phyloP scores from a whole-genome alignment of 2,888 invertebrate species.

The Loripinus fragilis region DNA sequence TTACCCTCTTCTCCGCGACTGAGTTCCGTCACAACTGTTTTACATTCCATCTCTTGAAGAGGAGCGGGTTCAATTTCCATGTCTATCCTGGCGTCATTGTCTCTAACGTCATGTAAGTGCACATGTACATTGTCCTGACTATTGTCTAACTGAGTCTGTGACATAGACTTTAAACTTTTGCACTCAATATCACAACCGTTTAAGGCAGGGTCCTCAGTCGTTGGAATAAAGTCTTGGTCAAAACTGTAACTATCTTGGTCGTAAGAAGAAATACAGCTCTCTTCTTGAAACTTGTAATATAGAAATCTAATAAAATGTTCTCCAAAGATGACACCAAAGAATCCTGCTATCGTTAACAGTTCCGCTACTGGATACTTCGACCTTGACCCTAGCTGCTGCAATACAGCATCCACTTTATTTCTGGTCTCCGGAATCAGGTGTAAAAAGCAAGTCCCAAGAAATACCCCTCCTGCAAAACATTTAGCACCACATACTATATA shows the following conservation, averaged over 20 bases:
- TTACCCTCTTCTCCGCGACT: constrained; percentile 68
- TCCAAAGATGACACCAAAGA: constrained; percentile 65
- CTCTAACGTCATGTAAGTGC: constrained; percentile 24
- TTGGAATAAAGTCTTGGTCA: constrained; percentile 53
- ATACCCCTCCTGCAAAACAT: constrained; percentile 76
- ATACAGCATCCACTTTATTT: constrained; percentile 71
- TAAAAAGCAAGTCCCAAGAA: constrained; percentile 75
- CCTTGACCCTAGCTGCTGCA: constrained; percentile 71
- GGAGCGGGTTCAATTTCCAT: constrained; percentile 65
- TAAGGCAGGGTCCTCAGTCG: constrained; percentile 47
- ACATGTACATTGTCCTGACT: constrained; percentile 37
- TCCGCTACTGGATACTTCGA: constrained; percentile 77
- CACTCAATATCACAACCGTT: constrained; percentile 59
- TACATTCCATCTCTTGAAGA: constrained; percentile 71
- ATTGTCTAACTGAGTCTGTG: neutral
- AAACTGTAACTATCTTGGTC: constrained; percentile 51
- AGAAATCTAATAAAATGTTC: constrained; percentile 75
- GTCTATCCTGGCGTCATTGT: constrained; percentile 36
- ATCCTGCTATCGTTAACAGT: constrained; percentile 76
- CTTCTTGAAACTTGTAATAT: constrained; percentile 70
- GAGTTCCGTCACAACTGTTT: constrained; percentile 75
- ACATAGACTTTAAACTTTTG: constrained; percentile 54
- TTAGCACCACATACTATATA: constrained; percentile 73
- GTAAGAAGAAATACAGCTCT: constrained; percentile 39
- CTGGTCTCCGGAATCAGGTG: constrained; percentile 77